phyloP scores from a whole-genome alignment of 2,797 vertebrate species.

The Parauchenoglanis ngamensis region DNA sequence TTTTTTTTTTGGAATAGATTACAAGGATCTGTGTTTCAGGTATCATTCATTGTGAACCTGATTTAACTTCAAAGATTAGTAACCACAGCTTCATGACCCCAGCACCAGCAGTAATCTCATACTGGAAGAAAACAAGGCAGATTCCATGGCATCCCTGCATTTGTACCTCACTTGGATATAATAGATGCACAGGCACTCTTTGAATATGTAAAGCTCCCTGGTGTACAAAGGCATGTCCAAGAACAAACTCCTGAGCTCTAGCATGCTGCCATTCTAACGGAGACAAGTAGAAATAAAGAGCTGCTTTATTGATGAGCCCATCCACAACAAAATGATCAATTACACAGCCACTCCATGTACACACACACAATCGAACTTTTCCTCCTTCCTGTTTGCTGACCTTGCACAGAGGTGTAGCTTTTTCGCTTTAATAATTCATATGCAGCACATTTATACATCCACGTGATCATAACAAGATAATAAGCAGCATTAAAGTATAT shows the following conservation, averaged over 20 bases:
- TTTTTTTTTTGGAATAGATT: not conserved
- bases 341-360: conserved; percentile 27
- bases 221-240: not conserved
- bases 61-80: conserved; percentile 65
- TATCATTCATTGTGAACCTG: not conserved
- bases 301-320: conserved; percentile 25
- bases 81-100: conserved; percentile 56
- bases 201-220: not conserved
- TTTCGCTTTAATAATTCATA: conserved; percentile 75
- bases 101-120: conserved; percentile 12
- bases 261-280: conserved; percentile 9
- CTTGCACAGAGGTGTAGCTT: conserved; percentile 68
- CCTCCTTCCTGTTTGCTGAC: conserved; percentile 69
- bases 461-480: not conserved
- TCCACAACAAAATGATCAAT: conserved; percentile 35
- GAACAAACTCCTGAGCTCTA: not conserved
- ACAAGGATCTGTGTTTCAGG: not conserved
- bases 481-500: conserved; percentile 1
- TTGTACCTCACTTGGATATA: not conserved
- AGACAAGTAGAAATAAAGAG: conserved; percentile 11
- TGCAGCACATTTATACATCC: conserved; percentile 52
- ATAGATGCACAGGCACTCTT: not conserved
- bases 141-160: not conserved
- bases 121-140: not conserved
- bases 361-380: conserved; percentile 63